Conservation (phyloP, 2,113 vertebrate genomes). For the Pygoscelis adeliae region DNA sequence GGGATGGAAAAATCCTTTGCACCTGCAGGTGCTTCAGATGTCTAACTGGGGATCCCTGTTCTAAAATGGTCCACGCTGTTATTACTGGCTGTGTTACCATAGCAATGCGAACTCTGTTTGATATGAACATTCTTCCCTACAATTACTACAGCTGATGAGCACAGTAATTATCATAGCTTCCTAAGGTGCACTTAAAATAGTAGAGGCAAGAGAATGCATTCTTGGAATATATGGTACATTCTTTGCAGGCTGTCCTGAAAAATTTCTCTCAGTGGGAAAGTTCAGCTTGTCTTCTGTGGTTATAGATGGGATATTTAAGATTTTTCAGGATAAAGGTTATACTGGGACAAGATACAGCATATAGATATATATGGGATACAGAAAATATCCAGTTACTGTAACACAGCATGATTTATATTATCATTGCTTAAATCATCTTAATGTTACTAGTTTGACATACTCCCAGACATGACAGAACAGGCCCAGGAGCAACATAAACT, state of each 20-base stretch:
- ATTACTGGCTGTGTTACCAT: conserved; percentile 67
- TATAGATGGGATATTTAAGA: not conserved
- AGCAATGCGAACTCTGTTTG: conserved; percentile 46
- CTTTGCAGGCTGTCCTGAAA: conserved; percentile 30
- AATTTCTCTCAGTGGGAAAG: conserved; percentile 22
- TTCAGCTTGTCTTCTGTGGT: conserved; percentile 28
- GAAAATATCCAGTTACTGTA: not conserved
- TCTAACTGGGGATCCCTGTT: conserved; percentile 60
- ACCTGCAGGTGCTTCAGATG: conserved; percentile 40
- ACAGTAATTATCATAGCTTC: conserved; percentile 66
- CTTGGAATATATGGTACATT: conserved; percentile 1
- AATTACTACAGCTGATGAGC: conserved; percentile 73
- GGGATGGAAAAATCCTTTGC: conserved; percentile 37
- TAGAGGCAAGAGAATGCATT: conserved; percentile 34
- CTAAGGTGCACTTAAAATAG: conserved; percentile 71
- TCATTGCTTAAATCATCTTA: not conserved
- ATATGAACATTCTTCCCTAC: conserved; percentile 57
- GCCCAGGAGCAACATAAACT: not conserved
- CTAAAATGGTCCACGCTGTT: conserved; percentile 23
- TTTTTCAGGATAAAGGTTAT: conserved; percentile 29
- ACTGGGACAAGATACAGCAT: not conserved
- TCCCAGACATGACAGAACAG: not conserved
- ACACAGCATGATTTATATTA: not conserved
- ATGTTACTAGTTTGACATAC: not conserved
- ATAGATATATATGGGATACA: not conserved